A percentile compares a stretch with the other conserved stretches of the same genome.
Conservation (phyloP, 2,888 invertebrate genomes). For the Patella pellucida region DNA sequence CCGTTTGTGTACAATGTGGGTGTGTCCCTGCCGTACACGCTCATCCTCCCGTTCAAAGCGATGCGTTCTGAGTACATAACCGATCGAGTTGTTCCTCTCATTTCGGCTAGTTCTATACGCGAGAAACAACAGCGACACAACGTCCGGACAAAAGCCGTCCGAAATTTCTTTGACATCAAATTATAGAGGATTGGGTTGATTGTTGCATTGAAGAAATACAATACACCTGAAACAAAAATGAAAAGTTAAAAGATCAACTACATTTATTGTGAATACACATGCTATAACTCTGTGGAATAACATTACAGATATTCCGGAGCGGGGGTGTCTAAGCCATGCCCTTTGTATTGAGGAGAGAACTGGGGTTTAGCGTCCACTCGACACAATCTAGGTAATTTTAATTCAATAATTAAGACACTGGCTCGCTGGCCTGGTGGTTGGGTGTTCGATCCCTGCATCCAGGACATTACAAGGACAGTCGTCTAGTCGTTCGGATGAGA, state of each 20-base stretch:
- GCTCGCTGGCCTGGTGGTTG: too few relatives aligned
- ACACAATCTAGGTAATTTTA: too few relatives aligned
- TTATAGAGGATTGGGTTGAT: constrained; percentile 94
- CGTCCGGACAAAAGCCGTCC: constrained; percentile 88
- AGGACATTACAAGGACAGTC: too few relatives aligned
- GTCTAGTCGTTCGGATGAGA: too few relatives aligned
- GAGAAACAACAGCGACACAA: constrained; percentile 60
- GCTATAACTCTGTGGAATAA: background rate
- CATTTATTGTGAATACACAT: background rate
- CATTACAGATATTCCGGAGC: too few relatives aligned
- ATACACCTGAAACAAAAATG: constrained; percentile 76
- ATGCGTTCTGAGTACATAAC: background rate
- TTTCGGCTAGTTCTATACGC: constrained; percentile 42
- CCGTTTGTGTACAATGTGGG: background rate
- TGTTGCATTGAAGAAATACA: constrained; percentile 93
- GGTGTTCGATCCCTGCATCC: too few relatives aligned
- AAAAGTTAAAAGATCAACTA: background rate
- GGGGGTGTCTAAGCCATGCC: too few relatives aligned
- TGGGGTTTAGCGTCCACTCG: too few relatives aligned
- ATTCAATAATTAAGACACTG: too few relatives aligned
- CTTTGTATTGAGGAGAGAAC: too few relatives aligned
- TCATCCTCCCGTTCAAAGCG: background rate
- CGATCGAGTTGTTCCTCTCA: constrained; percentile 35
- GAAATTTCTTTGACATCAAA: constrained; percentile 93
- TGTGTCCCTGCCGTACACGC: background rate